Conservation (phyloP, 1,140 invertebrate species). For the Onthophagus taurus region DNA sequence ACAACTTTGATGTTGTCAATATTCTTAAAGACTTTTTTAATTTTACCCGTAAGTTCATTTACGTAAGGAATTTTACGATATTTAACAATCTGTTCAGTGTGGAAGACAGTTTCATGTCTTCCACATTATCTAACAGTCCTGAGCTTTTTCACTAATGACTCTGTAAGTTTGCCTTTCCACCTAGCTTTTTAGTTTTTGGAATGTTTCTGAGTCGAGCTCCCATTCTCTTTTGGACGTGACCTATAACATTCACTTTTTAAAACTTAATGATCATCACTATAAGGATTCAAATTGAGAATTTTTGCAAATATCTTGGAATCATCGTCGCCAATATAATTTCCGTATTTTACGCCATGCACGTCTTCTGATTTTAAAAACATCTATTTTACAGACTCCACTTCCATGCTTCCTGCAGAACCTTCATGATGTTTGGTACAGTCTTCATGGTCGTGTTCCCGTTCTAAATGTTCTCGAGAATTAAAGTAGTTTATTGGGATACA, state of each 20-base stretch:
- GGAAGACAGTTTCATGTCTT: constrained; percentile 17
- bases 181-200: constrained; percentile 12
- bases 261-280: constrained; percentile 3
- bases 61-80: no score
- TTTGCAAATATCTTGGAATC: neutral
- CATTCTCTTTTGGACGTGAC: constrained; percentile 16
- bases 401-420: neutral
- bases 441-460: neutral
- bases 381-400: neutral
- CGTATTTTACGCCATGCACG: neutral
- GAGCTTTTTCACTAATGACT: constrained; percentile 16
- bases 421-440: neutral
- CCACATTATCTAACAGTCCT: constrained; percentile 15
- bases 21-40: no score
- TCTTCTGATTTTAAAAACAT: constrained; percentile 1
- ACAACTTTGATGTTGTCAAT: no score
- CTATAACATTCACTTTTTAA: no score
- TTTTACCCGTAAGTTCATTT: no score
- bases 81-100: no score
- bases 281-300: neutral
- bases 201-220: constrained; percentile 11
- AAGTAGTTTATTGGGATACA: no score
- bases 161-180: constrained; percentile 18
- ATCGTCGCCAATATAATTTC: neutral
- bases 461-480: no score